Evolutionary conservation across 2,797 vertebrate species (phyloP), one percentile per base, ranked within the genome.

Genomic region (Merluccius polli): DNA sequence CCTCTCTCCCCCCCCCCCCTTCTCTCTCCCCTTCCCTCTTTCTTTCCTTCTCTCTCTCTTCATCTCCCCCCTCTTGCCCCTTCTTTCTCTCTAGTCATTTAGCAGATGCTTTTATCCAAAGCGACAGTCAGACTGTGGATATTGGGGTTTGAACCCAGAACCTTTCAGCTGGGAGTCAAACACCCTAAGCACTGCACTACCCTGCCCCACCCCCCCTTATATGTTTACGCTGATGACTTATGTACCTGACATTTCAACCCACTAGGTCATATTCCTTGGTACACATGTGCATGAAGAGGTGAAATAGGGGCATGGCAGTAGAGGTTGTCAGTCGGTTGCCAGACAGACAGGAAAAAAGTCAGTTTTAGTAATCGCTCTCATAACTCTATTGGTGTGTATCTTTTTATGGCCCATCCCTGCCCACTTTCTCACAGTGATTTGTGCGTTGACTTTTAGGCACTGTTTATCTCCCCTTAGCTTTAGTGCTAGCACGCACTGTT

Each of bases 121-220:
- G 59, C 24, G n/a, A 65, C 59, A 65, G 59, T n/a, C 12, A 65
- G 59, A 27, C 3, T 27, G n/a, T 65, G 24, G 59, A 27, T 24
- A 27, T 12, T 27, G 59, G 59, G 59, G 11, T n/a, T 59, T 24
- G 52, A 27, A 65, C 59, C 24, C 59, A 12, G n/a, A 65, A 1
- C 59, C 59, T 65, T 65, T 65, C 24, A 27, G 59, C 24, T 65
- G 24, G n/a, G 59, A 65, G 59, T 27, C 59, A 59, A 21, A 15
- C 44, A 59, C 52, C 52, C 21, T n/a, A 16, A 30, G 74, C 52
- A 13, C 72, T 15, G 15, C 83, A 79, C 83, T 84, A 78, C 78
- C 72, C 36, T 80, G 82, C 79, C 52, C 79, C 78, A 70, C 72
- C 75, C 84, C 75, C 29, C 87, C 79, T 71, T 59, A 68, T 67